Conservation (phyloP, 2,113 vertebrate genomes). For the Axis porcinus region DNA sequence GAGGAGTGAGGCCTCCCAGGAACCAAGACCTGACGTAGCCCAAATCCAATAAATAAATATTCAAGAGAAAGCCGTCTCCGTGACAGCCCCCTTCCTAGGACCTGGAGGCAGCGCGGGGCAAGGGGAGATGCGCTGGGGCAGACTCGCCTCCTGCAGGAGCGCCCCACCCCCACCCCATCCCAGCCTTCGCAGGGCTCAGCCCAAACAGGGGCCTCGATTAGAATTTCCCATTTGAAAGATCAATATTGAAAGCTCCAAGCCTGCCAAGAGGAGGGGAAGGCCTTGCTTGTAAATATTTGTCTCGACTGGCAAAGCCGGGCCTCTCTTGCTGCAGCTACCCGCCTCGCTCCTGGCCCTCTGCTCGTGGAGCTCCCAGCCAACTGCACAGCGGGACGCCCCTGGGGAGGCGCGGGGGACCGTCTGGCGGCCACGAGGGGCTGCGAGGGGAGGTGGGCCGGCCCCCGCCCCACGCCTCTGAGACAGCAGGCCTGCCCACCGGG, state of each 20-base stretch:
- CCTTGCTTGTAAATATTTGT: conserved; percentile 67
- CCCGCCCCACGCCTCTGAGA: rapidly evolving
- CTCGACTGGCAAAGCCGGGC: conserved; percentile 34
- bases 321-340: not conserved
- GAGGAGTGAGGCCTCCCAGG: not conserved
- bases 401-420: not conserved
- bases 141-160: rapidly evolving
- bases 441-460: rapidly evolving
- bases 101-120: not conserved
- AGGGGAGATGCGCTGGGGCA: not conserved
- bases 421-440: not conserved
- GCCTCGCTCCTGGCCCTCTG: conserved; percentile 35
- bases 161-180: not conserved
- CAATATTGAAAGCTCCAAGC: conserved; percentile 43
- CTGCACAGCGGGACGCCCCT: not conserved
- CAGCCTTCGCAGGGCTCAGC: not conserved
- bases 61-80: not conserved
- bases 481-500: not conserved
- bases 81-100: rapidly evolving
- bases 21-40: not conserved
- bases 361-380: not conserved
- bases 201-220: not conserved
- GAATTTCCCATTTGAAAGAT: conserved; percentile 43
- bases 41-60: not conserved
- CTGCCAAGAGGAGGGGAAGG: conserved; percentile 25